Percentiles rank a stretch among this genome's conserved stretches.
Conservation (phyloP, 2,113 vertebrate genomes). For the Callocephalon fimbriatum region DNA sequence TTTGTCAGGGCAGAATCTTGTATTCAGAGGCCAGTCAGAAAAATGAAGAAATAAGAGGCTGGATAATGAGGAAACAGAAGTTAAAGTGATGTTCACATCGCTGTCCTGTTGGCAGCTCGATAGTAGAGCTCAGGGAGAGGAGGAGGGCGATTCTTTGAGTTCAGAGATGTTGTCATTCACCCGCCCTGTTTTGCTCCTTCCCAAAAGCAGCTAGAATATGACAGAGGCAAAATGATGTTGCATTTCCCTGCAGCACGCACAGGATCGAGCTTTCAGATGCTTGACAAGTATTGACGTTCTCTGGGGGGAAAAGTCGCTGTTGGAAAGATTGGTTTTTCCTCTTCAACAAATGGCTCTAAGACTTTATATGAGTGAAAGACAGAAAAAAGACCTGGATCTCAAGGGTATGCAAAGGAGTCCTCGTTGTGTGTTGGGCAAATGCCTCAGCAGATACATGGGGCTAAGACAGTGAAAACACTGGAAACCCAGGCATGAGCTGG, state of each 20-base stretch:
- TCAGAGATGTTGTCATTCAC: neutral
- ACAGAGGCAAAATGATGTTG: neutral
- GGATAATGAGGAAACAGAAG: neutral
- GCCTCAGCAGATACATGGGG: neutral
- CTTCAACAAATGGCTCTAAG: neutral
- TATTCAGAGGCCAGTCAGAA: neutral
- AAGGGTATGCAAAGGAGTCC: neutral
- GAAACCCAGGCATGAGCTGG: neutral
- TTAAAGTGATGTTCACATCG: neutral
- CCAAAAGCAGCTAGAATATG: neutral
- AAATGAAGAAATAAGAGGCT: neutral
- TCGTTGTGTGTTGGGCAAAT: neutral
- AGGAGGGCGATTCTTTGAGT: neutral
- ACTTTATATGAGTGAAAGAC: neutral
- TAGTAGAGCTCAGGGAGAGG: neutral
- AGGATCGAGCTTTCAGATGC: neutral
- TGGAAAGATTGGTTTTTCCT: neutral
- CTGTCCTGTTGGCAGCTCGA: neutral
- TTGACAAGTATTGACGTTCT: slow-evolving; percentile 33
- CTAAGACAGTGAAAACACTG: neutral
- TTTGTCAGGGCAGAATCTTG: neutral
- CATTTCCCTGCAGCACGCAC: slow-evolving; percentile 3
- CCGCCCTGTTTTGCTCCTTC: neutral
- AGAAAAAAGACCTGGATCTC: neutral
- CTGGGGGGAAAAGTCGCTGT: neutral